phyloP scores from a whole-genome alignment of 2,888 invertebrate genomes.

The Smittia sp. region DNA sequence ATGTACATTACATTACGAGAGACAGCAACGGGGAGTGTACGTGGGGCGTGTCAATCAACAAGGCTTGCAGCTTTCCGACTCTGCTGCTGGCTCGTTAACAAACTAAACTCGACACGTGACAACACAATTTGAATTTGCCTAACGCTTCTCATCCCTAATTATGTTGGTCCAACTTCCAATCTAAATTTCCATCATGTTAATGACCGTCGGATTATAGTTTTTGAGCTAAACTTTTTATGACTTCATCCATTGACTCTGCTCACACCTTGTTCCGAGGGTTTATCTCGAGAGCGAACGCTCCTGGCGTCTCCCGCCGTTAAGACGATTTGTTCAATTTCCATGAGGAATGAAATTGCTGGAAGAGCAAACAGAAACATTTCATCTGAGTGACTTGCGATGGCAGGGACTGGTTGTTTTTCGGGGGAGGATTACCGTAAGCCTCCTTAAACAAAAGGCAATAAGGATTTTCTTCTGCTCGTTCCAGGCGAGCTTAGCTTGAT shows the following conservation, averaged over 20 bases:
- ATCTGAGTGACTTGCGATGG: conserved; percentile 4
- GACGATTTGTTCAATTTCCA: conserved; percentile 10
- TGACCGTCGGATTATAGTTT: not conserved
- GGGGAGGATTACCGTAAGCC: conserved; percentile 14
- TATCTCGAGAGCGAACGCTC: not conserved
- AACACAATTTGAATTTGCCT: no score
- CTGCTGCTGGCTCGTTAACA: no score
- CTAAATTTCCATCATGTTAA: not conserved
- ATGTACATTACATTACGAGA: no score
- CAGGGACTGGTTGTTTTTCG: not conserved
- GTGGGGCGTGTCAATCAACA: no score
- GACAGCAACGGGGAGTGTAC: no score
- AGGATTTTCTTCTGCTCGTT: conserved; percentile 4
- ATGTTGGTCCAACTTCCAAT: not conserved
- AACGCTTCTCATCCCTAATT: not conserved
- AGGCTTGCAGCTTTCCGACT: no score
- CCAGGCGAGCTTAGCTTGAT: not conserved
- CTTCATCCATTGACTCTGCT: not conserved
- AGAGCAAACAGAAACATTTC: not conserved
- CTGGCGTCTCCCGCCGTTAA: not conserved
- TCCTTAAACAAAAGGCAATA: conserved; percentile 10
- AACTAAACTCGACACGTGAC: no score
- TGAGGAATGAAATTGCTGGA: not conserved
- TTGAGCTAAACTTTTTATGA: not conserved
- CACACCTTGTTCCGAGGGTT: not conserved